Conservation (phyloP, 2,797 vertebrate genomes). For the Delichon dasypus region DNA sequence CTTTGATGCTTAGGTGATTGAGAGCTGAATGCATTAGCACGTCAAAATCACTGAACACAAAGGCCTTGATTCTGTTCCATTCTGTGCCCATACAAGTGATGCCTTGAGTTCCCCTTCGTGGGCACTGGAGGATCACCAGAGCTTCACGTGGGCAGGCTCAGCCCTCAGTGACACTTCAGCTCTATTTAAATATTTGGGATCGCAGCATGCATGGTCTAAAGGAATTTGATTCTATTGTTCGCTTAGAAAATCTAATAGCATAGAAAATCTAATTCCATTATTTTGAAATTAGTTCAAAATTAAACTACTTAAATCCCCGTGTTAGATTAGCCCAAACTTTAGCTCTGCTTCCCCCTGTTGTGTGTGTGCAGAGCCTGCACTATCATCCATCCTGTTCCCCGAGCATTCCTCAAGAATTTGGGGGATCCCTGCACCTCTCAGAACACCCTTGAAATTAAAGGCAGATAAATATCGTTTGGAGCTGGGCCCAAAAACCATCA, state of each 20-base stretch:
- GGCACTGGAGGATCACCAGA: background rate
- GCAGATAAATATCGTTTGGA: background rate
- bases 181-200: background rate
- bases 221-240: background rate
- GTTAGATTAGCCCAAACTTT: background rate
- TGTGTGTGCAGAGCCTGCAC: background rate
- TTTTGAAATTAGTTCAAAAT: background rate
- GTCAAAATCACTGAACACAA: conserved; percentile 22
- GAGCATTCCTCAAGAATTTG: background rate
- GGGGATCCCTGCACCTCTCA: background rate
- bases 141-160: background rate
- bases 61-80: conserved; percentile 15
- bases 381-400: background rate
- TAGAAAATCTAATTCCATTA: background rate
- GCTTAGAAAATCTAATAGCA: background rate
- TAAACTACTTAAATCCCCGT: background rate
- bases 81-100: background rate
- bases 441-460: background rate
- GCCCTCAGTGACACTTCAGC: background rate
- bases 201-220: background rate
- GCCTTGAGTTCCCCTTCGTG: background rate
- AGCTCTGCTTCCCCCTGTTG: background rate
- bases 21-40: conserved; percentile 39
- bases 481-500: background rate
- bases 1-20: conserved; percentile 50